phyloP scores from a whole-genome alignment of 2,888 invertebrate species.

The Argyresthia goedartella region DNA sequence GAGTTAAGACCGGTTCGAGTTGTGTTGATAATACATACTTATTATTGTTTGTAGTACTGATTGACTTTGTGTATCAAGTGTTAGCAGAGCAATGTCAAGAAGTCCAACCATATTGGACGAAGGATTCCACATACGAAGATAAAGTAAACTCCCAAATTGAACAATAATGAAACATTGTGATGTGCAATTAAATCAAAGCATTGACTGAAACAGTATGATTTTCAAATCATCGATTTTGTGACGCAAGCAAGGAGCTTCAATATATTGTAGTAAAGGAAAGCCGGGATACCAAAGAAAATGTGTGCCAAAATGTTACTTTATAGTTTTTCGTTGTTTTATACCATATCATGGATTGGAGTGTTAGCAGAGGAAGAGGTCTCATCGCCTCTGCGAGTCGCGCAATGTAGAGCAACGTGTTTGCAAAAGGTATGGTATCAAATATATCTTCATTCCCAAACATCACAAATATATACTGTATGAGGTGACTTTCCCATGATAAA shows the following conservation, averaged over 20 bases:
- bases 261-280: conserved; percentile 30
- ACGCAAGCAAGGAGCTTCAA: conserved; percentile 43
- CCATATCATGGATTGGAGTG: conserved; percentile 62
- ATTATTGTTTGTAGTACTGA: conserved; percentile 35
- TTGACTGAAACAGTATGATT: not conserved
- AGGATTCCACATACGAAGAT: not conserved
- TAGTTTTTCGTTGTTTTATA: conserved; percentile 60
- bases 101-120: not conserved
- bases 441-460: not conserved
- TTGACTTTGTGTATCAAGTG: not conserved
- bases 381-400: conserved; percentile 78
- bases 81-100: not conserved
- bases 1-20: conserved; percentile 47
- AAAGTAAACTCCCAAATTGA: not conserved
- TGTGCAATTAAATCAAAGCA: not conserved
- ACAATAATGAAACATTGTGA: conserved; percentile 1
- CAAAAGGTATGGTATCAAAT: conserved; percentile 68
- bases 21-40: conserved; percentile 48
- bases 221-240: conserved; percentile 31
- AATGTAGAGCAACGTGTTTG: conserved; percentile 79
- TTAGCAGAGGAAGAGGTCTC: conserved; percentile 76
- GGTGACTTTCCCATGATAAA: not conserved
- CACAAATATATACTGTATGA: not conserved
- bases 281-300: conserved; percentile 66
- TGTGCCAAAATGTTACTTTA: conserved; percentile 69